phyloP scores from a whole-genome alignment of 2,113 vertebrate genomes.

The Cyanoderma ruficeps region DNA sequence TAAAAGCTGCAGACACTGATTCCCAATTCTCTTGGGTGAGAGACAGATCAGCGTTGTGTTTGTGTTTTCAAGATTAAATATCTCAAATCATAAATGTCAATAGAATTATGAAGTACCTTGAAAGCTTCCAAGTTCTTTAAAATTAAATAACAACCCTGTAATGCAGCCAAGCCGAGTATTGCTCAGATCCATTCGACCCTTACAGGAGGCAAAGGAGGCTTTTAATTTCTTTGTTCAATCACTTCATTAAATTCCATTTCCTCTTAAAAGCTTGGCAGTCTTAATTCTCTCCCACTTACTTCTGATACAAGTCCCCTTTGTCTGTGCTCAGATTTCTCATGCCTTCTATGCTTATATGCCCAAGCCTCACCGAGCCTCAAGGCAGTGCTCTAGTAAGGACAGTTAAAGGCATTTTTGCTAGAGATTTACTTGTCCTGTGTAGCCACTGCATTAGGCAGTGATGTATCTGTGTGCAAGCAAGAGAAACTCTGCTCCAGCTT shows the following conservation, averaged over 20 bases:
- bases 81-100: slow-evolving; percentile 59
- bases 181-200: slow-evolving; percentile 3
- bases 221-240: slow-evolving; percentile 59
- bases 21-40: background rate
- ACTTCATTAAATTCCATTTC: slow-evolving; percentile 59
- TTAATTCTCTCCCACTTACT: slow-evolving; percentile 21
- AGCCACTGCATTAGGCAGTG: background rate
- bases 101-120: slow-evolving; percentile 55
- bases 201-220: slow-evolving; percentile 41
- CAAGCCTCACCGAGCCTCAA: background rate
- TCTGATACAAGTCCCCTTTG: background rate
- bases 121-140: slow-evolving; percentile 55
- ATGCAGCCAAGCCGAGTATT: slow-evolving; percentile 9
- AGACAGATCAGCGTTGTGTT: background rate
- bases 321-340: background rate
- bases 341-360: background rate
- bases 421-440: background rate
- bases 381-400: background rate
- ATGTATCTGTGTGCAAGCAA: background rate
- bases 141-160: slow-evolving; percentile 56
- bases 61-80: slow-evolving; percentile 46
- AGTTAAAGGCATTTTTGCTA: background rate
- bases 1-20: background rate
- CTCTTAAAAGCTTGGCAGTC: slow-evolving; percentile 40
- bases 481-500: background rate